Base-by-base conservation (phyloP, 2,113 vertebrate species). In the Caranx ignobilis region DNA sequence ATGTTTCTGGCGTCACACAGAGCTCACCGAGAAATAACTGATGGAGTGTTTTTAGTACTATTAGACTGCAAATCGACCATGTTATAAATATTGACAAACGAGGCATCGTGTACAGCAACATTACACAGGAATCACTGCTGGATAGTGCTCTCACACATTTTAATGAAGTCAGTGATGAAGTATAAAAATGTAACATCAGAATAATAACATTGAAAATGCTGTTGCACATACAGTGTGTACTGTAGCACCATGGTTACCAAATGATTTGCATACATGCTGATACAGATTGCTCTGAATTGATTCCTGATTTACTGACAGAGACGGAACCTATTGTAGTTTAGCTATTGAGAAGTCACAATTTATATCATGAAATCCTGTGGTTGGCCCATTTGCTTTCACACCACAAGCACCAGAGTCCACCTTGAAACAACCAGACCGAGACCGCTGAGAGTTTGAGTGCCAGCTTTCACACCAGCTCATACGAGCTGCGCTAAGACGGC, bases 251-350 rank as follows among this genome's bases (percentile, higher is more conserved):
- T 48, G 16, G 47, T 18, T 47, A 47, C 11, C 10, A 45, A 45
- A 45, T 63, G 26, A 55, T 75, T 56, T 65, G 47, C 37, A 75
- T 75, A 45, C 43, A 74, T 62, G 39, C 4, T 41, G 59, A 52
- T 39, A 71, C 45, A 71, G 21, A 57, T 43, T 26, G 34, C 5
- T 57, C 31, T 26, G 3, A 32, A 48, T 59, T 21, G 12, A 31
- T 63, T 61, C 19, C 16, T 13, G 47, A 50, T 18, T 26, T 19
- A 32, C 59, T 70, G 16, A 47, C 45, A 61, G 54, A 74, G 21
- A 57, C 10, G 26, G 35, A 41, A 39, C 12, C 5, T 4, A 7
- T 16, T 5, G 43, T 45, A 12, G 2, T 45, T 47, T 37, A 62
- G 64, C 41, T 34, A 63, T 50, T 56, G 16, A 45, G 47, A 62